Evolutionary conservation across 2,113 vertebrate species (phyloP).

Genomic region (Capreolus pygargus): DNA sequence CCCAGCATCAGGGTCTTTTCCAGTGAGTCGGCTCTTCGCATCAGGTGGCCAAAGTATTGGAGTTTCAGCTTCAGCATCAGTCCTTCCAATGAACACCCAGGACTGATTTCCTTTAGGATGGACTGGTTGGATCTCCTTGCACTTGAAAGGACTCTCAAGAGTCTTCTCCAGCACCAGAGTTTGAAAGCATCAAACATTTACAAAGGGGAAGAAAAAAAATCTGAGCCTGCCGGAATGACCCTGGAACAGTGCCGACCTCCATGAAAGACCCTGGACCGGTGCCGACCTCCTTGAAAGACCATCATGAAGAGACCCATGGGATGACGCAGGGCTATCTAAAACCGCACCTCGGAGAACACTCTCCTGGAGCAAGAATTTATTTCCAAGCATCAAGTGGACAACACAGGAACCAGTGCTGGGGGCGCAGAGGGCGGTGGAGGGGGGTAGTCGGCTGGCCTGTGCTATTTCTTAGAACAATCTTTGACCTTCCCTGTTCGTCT

Average conservation of each 20-base stretch:
- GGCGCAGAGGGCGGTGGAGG: accelerated
- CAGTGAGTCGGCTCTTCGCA: accelerated
- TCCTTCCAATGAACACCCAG: background rate
- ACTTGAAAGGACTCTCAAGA: background rate
- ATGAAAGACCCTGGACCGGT: accelerated
- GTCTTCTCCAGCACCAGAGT: background rate
- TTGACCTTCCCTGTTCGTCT: accelerated
- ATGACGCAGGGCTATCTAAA: accelerated
- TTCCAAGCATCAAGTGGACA: background rate
- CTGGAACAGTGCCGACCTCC: accelerated
- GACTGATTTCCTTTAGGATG: background rate
- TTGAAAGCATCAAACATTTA: background rate
- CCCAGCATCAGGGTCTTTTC: background rate
- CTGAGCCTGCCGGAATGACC: background rate
- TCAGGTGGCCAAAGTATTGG: accelerated
- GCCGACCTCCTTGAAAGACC: background rate
- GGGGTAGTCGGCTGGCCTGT: accelerated
- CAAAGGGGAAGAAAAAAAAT: background rate
- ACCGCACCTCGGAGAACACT: accelerated
- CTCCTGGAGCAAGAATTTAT: background rate
- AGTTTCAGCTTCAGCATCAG: background rate
- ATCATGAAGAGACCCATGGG: accelerated
- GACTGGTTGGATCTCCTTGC: background rate
- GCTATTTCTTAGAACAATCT: too few species aligned
- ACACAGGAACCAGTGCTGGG: accelerated